Percentiles rank a stretch among this genome's conserved stretches.
These are phyloP conservation scores for Leptinotarsa rubiginosa DNA, from an alignment of 2,888 invertebrate genomes.

Conservation along the genomic window DNA sequence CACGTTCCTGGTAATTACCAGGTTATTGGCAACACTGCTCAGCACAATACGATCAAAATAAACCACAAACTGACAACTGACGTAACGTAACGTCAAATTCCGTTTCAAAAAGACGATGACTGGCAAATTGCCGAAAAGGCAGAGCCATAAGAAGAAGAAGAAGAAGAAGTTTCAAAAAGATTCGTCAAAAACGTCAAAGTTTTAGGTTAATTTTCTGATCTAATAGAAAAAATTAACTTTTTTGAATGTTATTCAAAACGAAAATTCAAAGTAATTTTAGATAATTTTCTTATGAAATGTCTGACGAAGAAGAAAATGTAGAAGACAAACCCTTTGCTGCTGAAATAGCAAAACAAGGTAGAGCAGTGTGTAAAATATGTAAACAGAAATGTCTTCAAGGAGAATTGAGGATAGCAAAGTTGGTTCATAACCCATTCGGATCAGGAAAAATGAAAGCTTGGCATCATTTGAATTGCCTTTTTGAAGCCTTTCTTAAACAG, in stretches of 20 bases:
- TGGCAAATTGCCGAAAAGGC: too few species aligned
- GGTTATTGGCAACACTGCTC: too few species aligned
- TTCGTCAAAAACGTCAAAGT: not conserved
- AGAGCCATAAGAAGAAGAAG: too few species aligned
- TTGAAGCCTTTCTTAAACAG: conserved; percentile 83
- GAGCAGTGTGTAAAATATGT: conserved; percentile 88
- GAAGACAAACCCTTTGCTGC: conserved; percentile 74
- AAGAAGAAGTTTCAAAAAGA: not conserved
- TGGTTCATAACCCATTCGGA: conserved; percentile 82
- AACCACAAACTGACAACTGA: too few species aligned
- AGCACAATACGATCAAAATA: too few species aligned
- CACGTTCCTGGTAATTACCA: too few species aligned
- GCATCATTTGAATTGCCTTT: conserved; percentile 84
- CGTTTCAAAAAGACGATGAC: too few species aligned
- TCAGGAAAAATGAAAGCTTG: conserved; percentile 84
- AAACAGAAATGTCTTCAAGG: conserved; percentile 82
- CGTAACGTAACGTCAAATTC: too few species aligned
- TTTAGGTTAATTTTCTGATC: not conserved
- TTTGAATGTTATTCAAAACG: not conserved
- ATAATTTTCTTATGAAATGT: conserved; percentile 52
- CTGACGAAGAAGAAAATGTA: conserved; percentile 58
- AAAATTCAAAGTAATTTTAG: not conserved
- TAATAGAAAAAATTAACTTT: not conserved
- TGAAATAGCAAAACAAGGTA: conserved; percentile 84
- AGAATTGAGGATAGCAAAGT: conserved; percentile 80